Base-by-base conservation (phyloP, 2,888 invertebrate species). In the Halocaridina rubra region DNA sequence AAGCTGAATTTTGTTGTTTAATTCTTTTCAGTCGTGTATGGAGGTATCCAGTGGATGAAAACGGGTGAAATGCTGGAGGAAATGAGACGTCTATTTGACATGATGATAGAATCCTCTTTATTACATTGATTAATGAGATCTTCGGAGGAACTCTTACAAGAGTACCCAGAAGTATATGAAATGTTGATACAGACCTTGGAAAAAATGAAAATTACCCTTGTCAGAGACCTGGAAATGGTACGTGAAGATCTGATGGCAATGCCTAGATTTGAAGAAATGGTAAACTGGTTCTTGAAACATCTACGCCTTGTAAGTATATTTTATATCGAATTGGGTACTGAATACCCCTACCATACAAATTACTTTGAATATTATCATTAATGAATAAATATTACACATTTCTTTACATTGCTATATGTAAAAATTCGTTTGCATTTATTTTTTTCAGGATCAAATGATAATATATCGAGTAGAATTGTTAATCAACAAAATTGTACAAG, bases 81-180 rank as follows among this genome's bases (percentile, higher is more conserved):
- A 2, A 27, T 84, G 16, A 71, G 46, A 30, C 69, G 27, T 24
- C 22, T 77, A 27, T 2, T 57, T 22, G n/a, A 72, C 10, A 29
- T 46, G 7, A 7, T 84, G 29, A 7, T 59, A 39, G 29, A 61
- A 22, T 2, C 22, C 1, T 5, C 16, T 39, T 27, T 74, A 13
- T 10, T 10, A 5, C 24, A 22, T 22, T 8, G 24, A 39, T n/a
- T 19, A 3, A 57, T 13, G 19, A 19, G 29, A 29, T 24, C n/a
- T 4, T 16, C 59, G n/a, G 78, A 84, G 7, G 19, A 39, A 10
- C n/a, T 84, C 16, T 19, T 5, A 46, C 33, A 33, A 4, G 22
- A 13, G 3, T 64, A 78, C 72, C 82, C 69, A 16, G 72, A 84
- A 22, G 71, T 72, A 27, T 72, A 78, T 59, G 33, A 78, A 19